A percentile compares a stretch with the other conserved stretches of the same genome.
phyloP scores from a whole-genome alignment of 1,140 invertebrate species.

The Periplaneta americana region DNA sequence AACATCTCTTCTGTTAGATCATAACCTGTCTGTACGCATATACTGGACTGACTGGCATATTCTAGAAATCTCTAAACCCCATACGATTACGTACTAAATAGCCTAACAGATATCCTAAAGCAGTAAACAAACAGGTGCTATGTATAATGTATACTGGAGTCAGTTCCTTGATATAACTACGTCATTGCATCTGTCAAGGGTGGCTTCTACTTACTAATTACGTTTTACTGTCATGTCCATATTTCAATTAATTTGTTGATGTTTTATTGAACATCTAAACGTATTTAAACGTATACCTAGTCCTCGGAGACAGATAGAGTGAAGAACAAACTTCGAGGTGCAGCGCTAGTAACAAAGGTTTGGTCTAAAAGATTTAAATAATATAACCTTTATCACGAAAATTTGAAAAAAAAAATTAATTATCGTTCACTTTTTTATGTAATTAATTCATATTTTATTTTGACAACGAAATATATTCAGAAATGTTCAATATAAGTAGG shows the following conservation, averaged over 20 bases:
- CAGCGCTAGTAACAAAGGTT: not conserved
- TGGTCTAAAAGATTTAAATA: no score
- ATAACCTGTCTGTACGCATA: no score
- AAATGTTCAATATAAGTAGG: no score
- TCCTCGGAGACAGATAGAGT: not conserved
- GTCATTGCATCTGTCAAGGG: not conserved
- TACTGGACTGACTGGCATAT: not conserved
- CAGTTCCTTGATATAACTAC: not conserved
- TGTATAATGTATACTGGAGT: not conserved
- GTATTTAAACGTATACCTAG: not conserved
- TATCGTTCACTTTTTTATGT: no score
- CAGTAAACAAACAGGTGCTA: not conserved
- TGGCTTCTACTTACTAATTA: not conserved
- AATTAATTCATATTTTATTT: no score
- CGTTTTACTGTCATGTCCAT: not conserved
- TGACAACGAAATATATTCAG: no score
- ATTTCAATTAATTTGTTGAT: not conserved
- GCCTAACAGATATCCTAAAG: not conserved
- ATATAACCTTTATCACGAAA: not conserved
- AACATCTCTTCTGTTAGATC: no score
- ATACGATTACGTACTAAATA: not conserved
- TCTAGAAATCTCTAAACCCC: not conserved
- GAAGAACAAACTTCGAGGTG: not conserved
- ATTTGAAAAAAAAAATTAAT: no score
- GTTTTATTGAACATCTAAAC: not conserved